Percentiles rank a stretch among this genome's conserved stretches.
phyloP scores from a whole-genome alignment of 2,797 vertebrate species.

The Trachurus trachurus region DNA sequence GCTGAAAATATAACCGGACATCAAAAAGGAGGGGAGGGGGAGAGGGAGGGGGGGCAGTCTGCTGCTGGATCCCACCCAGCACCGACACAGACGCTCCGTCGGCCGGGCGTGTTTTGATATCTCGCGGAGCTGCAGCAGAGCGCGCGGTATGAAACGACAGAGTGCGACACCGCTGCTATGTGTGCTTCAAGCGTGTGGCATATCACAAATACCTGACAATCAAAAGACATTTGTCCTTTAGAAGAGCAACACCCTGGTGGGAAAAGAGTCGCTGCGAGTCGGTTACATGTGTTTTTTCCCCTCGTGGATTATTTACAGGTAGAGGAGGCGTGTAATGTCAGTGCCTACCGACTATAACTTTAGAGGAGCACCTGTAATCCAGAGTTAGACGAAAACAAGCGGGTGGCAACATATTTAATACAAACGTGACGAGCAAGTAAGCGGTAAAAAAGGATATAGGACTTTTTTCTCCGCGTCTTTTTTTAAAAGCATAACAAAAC shows the following conservation, averaged over 20 bases:
- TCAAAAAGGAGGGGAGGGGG: background rate
- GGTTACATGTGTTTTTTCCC: background rate
- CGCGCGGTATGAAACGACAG: constrained; percentile 71
- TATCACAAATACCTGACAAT: constrained; percentile 6
- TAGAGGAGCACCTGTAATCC: constrained; percentile 18
- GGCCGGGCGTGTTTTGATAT: constrained; percentile 62
- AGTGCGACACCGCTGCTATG: constrained; percentile 37
- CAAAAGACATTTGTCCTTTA: constrained; percentile 6
- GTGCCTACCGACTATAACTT: constrained; percentile 42
- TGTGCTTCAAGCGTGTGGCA: constrained; percentile 16
- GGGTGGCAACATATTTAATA: constrained; percentile 2
- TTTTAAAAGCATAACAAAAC: background rate
- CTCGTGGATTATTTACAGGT: constrained; percentile 7
- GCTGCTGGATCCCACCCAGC: constrained; percentile 62
- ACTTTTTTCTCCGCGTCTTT: background rate
- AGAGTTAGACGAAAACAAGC: constrained; percentile 26
- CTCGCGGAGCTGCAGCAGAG: constrained; percentile 67
- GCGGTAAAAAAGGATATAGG: constrained; percentile 11
- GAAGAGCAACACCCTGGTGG: background rate
- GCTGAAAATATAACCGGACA: constrained; percentile 40
- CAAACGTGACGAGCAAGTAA: constrained; percentile 14
- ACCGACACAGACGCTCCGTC: constrained; percentile 51
- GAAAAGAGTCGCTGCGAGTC: background rate
- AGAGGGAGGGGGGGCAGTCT: constrained; percentile 27
- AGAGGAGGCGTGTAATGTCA: constrained; percentile 25